Evolutionary conservation across 64 coral and sea anemone species (phyloP), one percentile per base, ranked within the genome.

Genomic region (Actinia equina): DNA sequence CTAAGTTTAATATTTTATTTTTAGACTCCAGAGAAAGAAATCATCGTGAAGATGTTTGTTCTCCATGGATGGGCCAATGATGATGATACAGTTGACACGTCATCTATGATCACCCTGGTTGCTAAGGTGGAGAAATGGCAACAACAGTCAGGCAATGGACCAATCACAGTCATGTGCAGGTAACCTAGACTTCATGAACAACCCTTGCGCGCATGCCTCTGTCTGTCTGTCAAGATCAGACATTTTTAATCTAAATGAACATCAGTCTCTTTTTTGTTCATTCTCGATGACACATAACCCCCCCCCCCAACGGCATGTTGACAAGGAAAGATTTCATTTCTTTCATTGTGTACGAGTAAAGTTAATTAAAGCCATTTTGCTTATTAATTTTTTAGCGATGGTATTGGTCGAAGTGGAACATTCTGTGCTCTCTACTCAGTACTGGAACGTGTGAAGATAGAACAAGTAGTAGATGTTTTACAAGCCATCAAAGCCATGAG

Each of bases 131-230:
- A 99, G 76, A 92, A 89, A 67, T 95, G 93, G 97, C 96, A 98
- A 44, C 96, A 98, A 27, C 96, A 92, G 41, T 94, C 96, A 46
- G 96, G 96, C n/a, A 98, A 98, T 42, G 96, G 96, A 11, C 93
- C 96, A 8, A 98, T 98, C 69, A 95, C 96, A 3, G 93, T 98
- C 44, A 85, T 98, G 44, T 98, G 96, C 90, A 94, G 93, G 96
- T 94, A n/a, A 80, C 80, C 25, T 74, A 30, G 26, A 7, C 69
- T 74, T 42, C 69, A 14, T 10, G 0, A 18, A 65, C 62, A 10
- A 23, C 55, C 55, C 55, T 57, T 49, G 46, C 30, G 30, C 30
- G 30, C 7, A 49, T 49, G 46, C 4, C 46, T 57, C 55, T 57
- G 55, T 57, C 55, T 57, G 55, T 57, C 55, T 49, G 46, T 49